Percentiles rank a stretch among this genome's conserved stretches.
These are phyloP conservation scores for Calonectris borealis DNA, from an alignment of 2,113 vertebrate species.

Conservation along the genomic window DNA sequence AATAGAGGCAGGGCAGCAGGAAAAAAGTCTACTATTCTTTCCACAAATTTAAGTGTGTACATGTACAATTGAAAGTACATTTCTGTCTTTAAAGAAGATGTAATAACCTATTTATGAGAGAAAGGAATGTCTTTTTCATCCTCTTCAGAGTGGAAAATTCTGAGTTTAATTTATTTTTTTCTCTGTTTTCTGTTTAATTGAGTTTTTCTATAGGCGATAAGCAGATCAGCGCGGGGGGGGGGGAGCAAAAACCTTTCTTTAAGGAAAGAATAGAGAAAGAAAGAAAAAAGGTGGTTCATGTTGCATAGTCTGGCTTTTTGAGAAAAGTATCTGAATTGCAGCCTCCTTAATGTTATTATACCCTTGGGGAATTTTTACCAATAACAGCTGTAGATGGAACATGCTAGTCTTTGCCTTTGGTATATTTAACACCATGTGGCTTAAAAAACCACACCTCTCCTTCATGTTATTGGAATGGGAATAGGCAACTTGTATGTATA, in stretches of 20 bases:
- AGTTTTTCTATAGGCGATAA: background rate
- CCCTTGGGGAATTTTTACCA: background rate
- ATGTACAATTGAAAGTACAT: background rate
- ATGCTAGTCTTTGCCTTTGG: background rate
- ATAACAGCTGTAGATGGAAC: background rate
- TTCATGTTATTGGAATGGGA: background rate
- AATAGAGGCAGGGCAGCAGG: background rate
- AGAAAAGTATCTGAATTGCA: background rate
- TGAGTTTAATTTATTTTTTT: background rate
- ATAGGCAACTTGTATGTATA: background rate
- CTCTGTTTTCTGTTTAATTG: background rate
- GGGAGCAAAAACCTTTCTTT: background rate
- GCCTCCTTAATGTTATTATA: background rate
- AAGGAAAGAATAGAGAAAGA: background rate
- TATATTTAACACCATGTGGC: background rate
- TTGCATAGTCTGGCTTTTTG: background rate
- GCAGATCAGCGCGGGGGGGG: fast-evolving
- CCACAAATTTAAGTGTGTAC: background rate
- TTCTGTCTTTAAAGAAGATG: background rate
- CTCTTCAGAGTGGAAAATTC: background rate
- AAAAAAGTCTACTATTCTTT: background rate
- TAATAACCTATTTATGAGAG: background rate
- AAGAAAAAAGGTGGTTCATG: background rate
- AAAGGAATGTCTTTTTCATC: background rate
- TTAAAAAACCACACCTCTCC: background rate